Evolutionary conservation across 2,113 vertebrate species (phyloP).

Genomic region (Calidris pygmaea): DNA sequence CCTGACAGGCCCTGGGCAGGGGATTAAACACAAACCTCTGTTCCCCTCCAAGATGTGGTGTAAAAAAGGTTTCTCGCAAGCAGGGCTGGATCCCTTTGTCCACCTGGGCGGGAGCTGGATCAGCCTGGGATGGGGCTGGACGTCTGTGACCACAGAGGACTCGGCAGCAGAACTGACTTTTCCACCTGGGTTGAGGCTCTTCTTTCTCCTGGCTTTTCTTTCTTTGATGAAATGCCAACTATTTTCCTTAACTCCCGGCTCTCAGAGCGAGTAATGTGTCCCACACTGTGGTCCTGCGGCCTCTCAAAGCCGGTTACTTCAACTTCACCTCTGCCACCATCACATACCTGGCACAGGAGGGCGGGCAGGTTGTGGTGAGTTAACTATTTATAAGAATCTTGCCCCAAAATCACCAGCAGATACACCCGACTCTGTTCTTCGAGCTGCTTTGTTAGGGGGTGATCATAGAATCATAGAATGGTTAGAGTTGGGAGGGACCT

Average conservation of each 20-base stretch:
- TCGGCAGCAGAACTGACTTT: background rate
- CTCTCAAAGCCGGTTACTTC: conserved; percentile 95
- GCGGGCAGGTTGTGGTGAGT: conserved; percentile 90
- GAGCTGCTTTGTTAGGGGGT: fast-evolving
- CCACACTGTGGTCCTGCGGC: conserved; percentile 91
- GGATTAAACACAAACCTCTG: background rate
- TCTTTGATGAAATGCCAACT: background rate
- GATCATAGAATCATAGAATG: too few relatives aligned
- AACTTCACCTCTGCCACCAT: conserved; percentile 95
- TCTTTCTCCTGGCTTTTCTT: background rate
- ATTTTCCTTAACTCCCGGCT: conserved; percentile 59
- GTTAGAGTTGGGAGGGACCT: background rate
- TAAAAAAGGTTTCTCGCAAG: background rate
- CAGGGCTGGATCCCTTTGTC: background rate
- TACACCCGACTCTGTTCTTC: fast-evolving
- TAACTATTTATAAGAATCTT: background rate
- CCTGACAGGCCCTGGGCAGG: background rate
- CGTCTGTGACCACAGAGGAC: background rate
- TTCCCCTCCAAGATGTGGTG: background rate
- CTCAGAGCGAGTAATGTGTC: conserved; percentile 92
- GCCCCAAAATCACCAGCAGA: background rate
- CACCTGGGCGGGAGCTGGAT: background rate
- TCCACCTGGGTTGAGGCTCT: too few relatives aligned
- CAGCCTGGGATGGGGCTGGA: background rate
- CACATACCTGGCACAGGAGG: conserved; percentile 92